phyloP scores from a whole-genome alignment of 2,888 invertebrate genomes.

The Napeogenes sylphis region DNA sequence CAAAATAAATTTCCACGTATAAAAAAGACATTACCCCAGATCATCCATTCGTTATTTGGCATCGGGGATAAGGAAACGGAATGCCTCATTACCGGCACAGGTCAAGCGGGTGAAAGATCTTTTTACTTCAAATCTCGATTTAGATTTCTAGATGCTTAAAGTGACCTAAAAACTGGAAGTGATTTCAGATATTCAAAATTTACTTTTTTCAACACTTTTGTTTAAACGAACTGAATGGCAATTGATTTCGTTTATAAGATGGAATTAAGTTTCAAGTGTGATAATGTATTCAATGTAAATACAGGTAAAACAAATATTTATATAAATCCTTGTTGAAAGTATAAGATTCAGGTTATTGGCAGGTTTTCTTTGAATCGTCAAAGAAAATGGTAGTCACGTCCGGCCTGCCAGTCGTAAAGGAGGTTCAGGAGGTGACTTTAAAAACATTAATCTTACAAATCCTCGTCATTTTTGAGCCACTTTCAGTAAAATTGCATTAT shows the following conservation, averaged over 20 bases:
- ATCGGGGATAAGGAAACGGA: constrained; percentile 27
- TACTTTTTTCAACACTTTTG: neutral
- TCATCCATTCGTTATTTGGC: constrained; percentile 25
- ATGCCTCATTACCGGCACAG: constrained; percentile 23
- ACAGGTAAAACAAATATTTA: no score
- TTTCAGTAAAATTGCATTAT: neutral
- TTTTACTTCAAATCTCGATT: constrained; percentile 17
- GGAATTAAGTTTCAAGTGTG: no score
- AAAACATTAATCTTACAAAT: neutral
- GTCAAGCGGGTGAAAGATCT: constrained; percentile 20
- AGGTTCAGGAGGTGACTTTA: no score
- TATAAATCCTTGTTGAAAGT: no score
- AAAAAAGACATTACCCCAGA: constrained; percentile 32
- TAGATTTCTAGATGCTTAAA: constrained; percentile 16
- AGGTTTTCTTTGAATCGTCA: no score
- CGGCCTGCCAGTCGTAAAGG: no score
- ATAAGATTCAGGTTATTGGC: no score
- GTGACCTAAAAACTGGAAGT: constrained; percentile 10
- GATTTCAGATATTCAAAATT: neutral
- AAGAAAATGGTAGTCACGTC: no score
- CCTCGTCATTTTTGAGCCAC: neutral
- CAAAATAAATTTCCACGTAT: constrained; percentile 26
- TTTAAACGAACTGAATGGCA: no score
- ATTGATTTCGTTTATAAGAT: no score
- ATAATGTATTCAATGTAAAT: no score